phyloP scores from a whole-genome alignment of 92 coral and sea anemone genomes.

The Pocillopora meandrina region DNA sequence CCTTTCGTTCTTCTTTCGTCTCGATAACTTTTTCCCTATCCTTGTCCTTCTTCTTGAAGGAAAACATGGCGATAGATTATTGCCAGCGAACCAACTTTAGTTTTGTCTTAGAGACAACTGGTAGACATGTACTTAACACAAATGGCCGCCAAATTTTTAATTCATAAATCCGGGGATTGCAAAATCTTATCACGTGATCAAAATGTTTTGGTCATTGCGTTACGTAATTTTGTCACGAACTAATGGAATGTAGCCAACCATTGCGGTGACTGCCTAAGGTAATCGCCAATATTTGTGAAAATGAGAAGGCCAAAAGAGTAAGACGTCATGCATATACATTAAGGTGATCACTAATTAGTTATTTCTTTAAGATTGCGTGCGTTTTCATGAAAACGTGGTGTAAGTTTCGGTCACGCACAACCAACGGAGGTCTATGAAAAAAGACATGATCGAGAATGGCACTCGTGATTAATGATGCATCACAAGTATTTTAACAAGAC shows the following conservation, averaged over 20 bases:
- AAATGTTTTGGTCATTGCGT: constrained; percentile 25
- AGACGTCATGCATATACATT: no score
- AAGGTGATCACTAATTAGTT: no score
- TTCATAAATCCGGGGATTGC: constrained; percentile 73
- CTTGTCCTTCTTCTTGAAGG: constrained; percentile 94
- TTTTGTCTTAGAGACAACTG: constrained; percentile 47
- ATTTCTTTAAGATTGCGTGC: no score
- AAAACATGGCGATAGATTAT: constrained; percentile 81
- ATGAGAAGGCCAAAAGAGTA: no score
- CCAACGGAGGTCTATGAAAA: no score
- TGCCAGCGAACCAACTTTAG: constrained; percentile 24
- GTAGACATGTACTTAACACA: constrained; percentile 21
- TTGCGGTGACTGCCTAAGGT: no score
- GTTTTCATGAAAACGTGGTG: no score
- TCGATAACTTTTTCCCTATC: constrained; percentile 86
- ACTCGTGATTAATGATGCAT: no score
- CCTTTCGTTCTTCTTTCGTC: constrained; percentile 90
- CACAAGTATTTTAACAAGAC: no score
- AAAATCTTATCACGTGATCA: constrained; percentile 73
- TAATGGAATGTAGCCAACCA: neutral
- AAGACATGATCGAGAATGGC: no score
- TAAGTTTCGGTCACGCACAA: no score
- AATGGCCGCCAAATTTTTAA: constrained; percentile 99
- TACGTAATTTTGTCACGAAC: constrained; percentile 1
- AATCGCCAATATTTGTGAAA: neutral